Evolutionary conservation across 2,888 invertebrate species (phyloP).

Genomic region (Merodon equestris): DNA sequence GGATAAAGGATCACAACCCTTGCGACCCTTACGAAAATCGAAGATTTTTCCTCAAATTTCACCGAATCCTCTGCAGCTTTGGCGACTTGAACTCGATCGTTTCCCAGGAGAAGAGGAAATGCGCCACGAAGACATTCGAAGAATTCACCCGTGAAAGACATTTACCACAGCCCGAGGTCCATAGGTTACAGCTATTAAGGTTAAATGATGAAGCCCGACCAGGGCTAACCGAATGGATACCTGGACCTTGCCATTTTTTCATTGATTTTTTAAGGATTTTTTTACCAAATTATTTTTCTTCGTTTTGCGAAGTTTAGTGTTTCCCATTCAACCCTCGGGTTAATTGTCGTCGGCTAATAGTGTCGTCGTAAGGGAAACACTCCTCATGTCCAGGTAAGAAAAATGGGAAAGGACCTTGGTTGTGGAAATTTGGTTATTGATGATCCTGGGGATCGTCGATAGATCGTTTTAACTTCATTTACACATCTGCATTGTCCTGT

Average conservation of each 20-base stretch:
- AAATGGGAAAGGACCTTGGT: slow-evolving; percentile 2
- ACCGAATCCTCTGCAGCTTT: slow-evolving; percentile 41
- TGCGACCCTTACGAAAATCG: slow-evolving; percentile 59
- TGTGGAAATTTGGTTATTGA: slow-evolving; percentile 65
- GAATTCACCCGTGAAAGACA: slow-evolving; percentile 65
- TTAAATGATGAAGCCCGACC: slow-evolving; percentile 57
- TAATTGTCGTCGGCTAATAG: slow-evolving; percentile 37
- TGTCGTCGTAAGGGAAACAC: slow-evolving; percentile 17
- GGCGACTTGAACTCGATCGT: slow-evolving; percentile 11
- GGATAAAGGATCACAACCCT: slow-evolving; percentile 66
- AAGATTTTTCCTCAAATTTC: slow-evolving; percentile 64
- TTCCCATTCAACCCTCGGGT: slow-evolving; percentile 20
- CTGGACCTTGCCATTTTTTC: slow-evolving; percentile 30
- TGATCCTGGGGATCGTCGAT: slow-evolving; percentile 49
- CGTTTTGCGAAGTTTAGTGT: slow-evolving; percentile 3
- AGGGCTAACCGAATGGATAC: slow-evolving; percentile 35
- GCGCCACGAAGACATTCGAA: slow-evolving; percentile 31
- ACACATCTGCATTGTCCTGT: slow-evolving; percentile 50
- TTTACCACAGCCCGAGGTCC: slow-evolving; percentile 65
- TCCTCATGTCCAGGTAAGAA: slow-evolving; percentile 15
- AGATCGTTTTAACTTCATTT: slow-evolving; percentile 53
- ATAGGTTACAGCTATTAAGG: slow-evolving; percentile 67
- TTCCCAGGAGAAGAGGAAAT: slow-evolving; percentile 38
- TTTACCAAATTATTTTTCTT: slow-evolving; percentile 6
- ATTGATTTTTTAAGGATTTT: slow-evolving; percentile 34